These are phyloP conservation scores for Tursiops truncatus DNA, from an alignment of 2,113 vertebrate species.

Conservation along the genomic window DNA sequence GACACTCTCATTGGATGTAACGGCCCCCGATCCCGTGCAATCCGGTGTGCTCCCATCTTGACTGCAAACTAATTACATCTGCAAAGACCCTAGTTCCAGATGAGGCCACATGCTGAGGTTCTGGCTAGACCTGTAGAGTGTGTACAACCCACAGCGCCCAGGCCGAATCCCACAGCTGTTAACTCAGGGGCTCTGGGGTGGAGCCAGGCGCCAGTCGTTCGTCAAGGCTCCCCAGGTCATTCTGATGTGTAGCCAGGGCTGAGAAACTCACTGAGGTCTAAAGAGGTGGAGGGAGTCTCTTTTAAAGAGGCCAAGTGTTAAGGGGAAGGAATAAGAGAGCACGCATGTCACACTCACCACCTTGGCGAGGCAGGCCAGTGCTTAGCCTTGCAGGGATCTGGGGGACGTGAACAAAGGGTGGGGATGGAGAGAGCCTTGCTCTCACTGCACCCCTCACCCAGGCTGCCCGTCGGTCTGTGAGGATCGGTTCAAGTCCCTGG, in stretches of 20 bases:
- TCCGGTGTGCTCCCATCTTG: neutral
- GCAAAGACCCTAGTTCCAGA: neutral
- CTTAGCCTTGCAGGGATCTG: neutral
- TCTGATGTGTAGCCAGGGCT: accelerated
- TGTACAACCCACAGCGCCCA: accelerated
- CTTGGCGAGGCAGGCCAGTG: neutral
- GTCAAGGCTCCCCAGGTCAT: neutral
- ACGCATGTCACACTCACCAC: accelerated
- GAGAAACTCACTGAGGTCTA: neutral
- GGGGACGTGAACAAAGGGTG: neutral
- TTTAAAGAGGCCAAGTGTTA: neutral
- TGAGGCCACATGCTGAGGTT: neutral
- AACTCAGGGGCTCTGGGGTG: neutral
- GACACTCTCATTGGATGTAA: neutral
- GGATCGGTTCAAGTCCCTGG: neutral
- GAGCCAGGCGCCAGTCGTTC: accelerated
- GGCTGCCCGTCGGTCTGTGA: neutral
- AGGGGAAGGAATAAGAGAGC: neutral
- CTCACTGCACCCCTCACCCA: accelerated
- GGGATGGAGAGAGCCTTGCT: neutral
- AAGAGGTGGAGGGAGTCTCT: neutral
- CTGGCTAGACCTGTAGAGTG: neutral
- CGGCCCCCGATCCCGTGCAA: neutral
- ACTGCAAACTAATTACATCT: neutral
- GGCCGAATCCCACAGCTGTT: accelerated